Evolutionary conservation across 2,888 invertebrate species (phyloP).

Genomic region (Thereva unica): DNA sequence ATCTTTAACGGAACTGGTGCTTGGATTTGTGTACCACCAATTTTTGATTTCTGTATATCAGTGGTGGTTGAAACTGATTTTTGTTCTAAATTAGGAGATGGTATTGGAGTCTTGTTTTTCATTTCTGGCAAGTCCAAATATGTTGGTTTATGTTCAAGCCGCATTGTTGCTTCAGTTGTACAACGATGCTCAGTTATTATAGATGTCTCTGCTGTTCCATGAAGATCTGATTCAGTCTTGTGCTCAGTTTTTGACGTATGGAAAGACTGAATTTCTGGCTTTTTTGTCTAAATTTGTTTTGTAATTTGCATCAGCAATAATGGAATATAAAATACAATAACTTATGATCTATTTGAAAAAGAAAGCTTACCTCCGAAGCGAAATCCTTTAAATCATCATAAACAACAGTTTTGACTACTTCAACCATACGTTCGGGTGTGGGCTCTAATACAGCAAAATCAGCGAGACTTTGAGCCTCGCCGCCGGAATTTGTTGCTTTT

Average conservation of each 20-base stretch:
- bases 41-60: constrained; percentile 44
- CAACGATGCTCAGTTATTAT: constrained; percentile 59
- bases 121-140: constrained; percentile 54
- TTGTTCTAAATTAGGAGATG: constrained; percentile 40
- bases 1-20: constrained; percentile 47
- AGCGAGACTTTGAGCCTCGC: constrained; percentile 82
- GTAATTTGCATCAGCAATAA: constrained; percentile 6
- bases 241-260: constrained; percentile 51
- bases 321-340: constrained; percentile 5
- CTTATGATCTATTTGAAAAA: constrained; percentile 21
- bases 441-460: constrained; percentile 76
- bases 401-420: constrained; percentile 68
- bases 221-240: constrained; percentile 53
- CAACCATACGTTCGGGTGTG: constrained; percentile 69
- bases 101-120: constrained; percentile 35
- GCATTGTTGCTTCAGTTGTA: constrained; percentile 59
- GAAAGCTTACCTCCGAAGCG: constrained; percentile 54
- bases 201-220: constrained; percentile 57
- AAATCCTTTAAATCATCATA: constrained; percentile 62
- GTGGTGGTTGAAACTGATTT: constrained; percentile 46
- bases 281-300: constrained; percentile 45
- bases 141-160: constrained; percentile 57
- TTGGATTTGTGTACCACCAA: constrained; percentile 49
- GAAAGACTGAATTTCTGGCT: constrained; percentile 52
- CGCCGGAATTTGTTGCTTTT: constrained; percentile 72